Percentiles rank a stretch among this genome's conserved stretches.
These are phyloP conservation scores for Strix occidentalis DNA, from an alignment of 2,797 vertebrate genomes.

Conservation along the genomic window DNA sequence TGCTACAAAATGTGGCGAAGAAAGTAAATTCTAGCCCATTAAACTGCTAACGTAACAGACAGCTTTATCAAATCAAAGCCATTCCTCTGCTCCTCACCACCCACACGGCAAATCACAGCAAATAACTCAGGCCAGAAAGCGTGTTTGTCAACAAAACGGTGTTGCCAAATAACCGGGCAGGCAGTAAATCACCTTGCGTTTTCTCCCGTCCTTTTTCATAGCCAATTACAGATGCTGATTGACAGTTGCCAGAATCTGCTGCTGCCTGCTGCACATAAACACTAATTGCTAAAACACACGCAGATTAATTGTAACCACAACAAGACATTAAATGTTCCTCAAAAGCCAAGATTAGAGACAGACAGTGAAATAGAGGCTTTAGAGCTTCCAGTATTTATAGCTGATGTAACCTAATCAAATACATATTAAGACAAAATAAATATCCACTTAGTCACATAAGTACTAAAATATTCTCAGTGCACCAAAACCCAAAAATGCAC, in stretches of 20 bases:
- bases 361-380: neutral
- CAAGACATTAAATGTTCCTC: conserved; percentile 43
- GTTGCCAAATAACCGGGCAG: neutral
- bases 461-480: neutral
- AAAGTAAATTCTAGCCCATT: neutral
- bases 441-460: conserved; percentile 42
- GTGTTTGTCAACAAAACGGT: neutral
- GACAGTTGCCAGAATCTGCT: conserved; percentile 1
- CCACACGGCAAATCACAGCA: neutral
- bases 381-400: conserved; percentile 42
- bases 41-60: neutral
- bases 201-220: neutral
- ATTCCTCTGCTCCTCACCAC: neutral
- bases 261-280: conserved; percentile 17
- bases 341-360: conserved; percentile 57
- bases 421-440: conserved; percentile 60
- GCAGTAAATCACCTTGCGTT: neutral
- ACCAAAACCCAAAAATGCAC: neutral
- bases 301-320: conserved; percentile 60
- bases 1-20: neutral
- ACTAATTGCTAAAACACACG: conserved; percentile 51
- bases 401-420: conserved; percentile 54
- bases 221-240: conserved; percentile 31
- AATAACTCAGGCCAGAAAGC: neutral
- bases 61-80: neutral